Base-by-base conservation (phyloP, 1,140 invertebrate genomes). In the Nylanderia fulva region DNA sequence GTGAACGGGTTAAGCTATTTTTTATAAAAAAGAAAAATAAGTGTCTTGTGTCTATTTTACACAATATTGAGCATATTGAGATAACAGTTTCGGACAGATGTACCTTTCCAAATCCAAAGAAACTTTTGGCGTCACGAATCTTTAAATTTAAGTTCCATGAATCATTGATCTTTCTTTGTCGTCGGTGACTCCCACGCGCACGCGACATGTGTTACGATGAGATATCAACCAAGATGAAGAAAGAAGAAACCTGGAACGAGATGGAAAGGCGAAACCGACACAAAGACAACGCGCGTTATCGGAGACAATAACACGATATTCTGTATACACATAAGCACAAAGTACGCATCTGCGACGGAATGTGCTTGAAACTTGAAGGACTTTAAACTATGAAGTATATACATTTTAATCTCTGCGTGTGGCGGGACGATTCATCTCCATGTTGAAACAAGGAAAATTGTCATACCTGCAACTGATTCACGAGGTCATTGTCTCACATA, bases 381-480 rank as follows among this genome's bases (percentile, higher is more conserved):
- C 74, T 45, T 45, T 72, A 86, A 85, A 85, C 84, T n/a, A 21
- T 15, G n/a, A 9, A 39, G 45, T 52, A 24, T 29, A n/a, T n/a
- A n/a, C n/a, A 60, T 61, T 61, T 75, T n/a, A 52, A 77, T 66
- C 58, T 15, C 48, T 6, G 63, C 24, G 9, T 18, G 48, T 48
- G 71, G 39, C 79, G 33, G 29, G 45, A 45, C 76, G 39, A 88
- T 69, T 88, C 87, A 88, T 64, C 83, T 82, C 5, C 29, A 24
- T 71, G 76, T 84, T 74, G 85, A 79, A 56, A 88, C 68, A 86
- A 75, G 83, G 75, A 72, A 88, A 60, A 85, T 84, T 90, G 80
- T 91, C 85, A 88, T 89, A 90, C 72, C 85, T 87, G 88, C 42
- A 74, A 86, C 83, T 92, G 92, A 92, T 90, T 92, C 91, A 92